These are phyloP conservation scores for Drosophila algonquin DNA, from an alignment of 2,888 invertebrate genomes.

Conservation along the genomic window DNA sequence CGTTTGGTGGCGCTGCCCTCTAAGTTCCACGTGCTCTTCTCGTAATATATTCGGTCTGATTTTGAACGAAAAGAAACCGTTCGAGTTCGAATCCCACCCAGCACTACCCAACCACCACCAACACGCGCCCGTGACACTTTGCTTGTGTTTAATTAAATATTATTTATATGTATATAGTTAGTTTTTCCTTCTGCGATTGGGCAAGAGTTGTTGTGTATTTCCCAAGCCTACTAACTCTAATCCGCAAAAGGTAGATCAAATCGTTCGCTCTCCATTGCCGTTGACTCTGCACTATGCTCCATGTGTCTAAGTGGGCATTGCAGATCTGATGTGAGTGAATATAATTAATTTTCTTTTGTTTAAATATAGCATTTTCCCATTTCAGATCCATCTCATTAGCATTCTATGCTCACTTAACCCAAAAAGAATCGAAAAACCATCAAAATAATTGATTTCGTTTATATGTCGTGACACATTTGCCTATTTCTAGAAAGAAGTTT, in stretches of 20 bases:
- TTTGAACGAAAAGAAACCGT: not conserved
- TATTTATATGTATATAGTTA: not conserved
- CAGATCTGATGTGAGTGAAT: constrained; percentile 75
- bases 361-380: constrained; percentile 3
- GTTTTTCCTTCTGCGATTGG: constrained; percentile 77
- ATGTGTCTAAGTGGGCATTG: constrained; percentile 62
- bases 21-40: constrained; percentile 1
- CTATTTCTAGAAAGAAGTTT: constrained; percentile 49
- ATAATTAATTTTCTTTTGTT: constrained; percentile 52
- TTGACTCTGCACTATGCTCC: constrained; percentile 77
- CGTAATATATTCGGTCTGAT: not conserved
- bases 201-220: constrained; percentile 79
- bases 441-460: constrained; percentile 26
- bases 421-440: constrained; percentile 54
- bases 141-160: not conserved
- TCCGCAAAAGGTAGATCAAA: constrained; percentile 82
- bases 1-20: constrained; percentile 27
- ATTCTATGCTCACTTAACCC: constrained; percentile 63
- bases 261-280: constrained; percentile 81
- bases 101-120: too few species aligned
- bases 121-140: too few species aligned
- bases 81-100: constrained; percentile 43
- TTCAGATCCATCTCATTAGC: constrained; percentile 20
- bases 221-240: constrained; percentile 76
- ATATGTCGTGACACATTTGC: constrained; percentile 48